A percentile compares a stretch with the other conserved stretches of the same genome.
phyloP scores from a whole-genome alignment of 2,888 invertebrate genomes.

The Cheiracanthium punctorium region DNA sequence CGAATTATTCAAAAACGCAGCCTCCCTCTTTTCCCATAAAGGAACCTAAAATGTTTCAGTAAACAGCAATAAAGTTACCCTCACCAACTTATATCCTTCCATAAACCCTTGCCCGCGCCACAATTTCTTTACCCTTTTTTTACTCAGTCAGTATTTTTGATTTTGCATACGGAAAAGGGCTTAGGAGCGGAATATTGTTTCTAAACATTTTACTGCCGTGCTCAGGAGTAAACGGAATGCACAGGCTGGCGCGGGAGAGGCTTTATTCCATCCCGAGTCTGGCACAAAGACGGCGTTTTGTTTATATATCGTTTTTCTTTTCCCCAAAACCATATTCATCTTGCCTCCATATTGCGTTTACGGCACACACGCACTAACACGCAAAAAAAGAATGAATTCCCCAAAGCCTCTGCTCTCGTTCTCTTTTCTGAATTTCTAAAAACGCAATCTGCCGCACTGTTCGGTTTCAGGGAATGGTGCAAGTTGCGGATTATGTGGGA shows the following conservation, averaged over 20 bases:
- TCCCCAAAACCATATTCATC: conserved; percentile 63
- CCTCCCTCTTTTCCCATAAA: too few relatives aligned
- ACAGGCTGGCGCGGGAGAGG: too few relatives aligned
- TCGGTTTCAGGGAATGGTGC: too few relatives aligned
- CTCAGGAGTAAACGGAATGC: not conserved
- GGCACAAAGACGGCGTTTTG: too few relatives aligned
- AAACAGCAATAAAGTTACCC: not conserved
- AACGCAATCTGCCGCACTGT: conserved; percentile 57
- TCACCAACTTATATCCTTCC: not conserved
- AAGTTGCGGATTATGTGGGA: too few relatives aligned
- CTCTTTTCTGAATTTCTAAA: too few relatives aligned
- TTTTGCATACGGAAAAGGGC: not conserved
- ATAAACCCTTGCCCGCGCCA: not conserved
- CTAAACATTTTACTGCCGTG: too few relatives aligned
- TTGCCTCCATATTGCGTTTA: conserved; percentile 65
- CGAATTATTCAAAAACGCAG: too few relatives aligned
- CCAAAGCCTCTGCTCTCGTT: conserved; percentile 40
- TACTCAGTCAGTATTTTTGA: not conserved
- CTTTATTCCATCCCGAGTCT: conserved; percentile 17
- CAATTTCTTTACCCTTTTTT: not conserved
- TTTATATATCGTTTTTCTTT: conserved; percentile 32
- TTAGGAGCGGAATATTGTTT: not conserved
- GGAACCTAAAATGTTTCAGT: not conserved
- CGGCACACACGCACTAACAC: too few relatives aligned
- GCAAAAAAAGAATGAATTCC: conserved; percentile 64